Base-by-base conservation (phyloP, 2,797 vertebrate genomes). In the Anas bernieri region DNA sequence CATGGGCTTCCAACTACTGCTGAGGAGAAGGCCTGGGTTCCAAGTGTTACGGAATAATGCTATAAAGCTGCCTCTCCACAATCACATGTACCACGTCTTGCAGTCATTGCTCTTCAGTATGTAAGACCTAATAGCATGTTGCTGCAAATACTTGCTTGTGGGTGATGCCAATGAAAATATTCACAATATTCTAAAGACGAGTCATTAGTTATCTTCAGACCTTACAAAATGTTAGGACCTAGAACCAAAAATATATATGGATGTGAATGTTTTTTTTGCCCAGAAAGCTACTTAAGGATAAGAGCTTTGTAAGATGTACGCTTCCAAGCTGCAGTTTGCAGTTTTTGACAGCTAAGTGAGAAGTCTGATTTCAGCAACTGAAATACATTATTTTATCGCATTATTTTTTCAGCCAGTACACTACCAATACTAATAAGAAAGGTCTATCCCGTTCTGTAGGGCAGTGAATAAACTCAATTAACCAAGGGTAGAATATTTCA, bases 111-210 rank as follows among this genome's bases (percentile, higher is more conserved):
- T 78, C 79, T 55, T 33, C 39, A 91, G 20, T 8, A 72, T 35
- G 70, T 84, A 83, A 88, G 93, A 63, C 83, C 78, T 93, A 91
- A 83, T 69, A 86, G 79, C 73, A 77, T 22, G 33, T 83, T 94
- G 63, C 90, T 76, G 63, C 76, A 93, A 93, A 87, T 79, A 89
- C 55, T 69, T 93, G 80, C 43, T 72, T 25, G 1, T 0, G 5
- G 75, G 54, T 41, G 72, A 94, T 0, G 26, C 45, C 86, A 95
- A 64, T 17, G 76, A 92, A 95, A 95, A 92, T 55, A 95, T 68
- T 70, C 81, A 77, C 64, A 64, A 25, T 73, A 35, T 63, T 85
- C 48, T 74, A 88, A 86, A 88, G 17, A 70, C 63, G 59, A 90
- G 52, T 50, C 62, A 80, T 85, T 85, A 88, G 93, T 91, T 91